A percentile compares a stretch with the other conserved stretches of the same genome.
phyloP scores from a whole-genome alignment of 30 jellyfish, hydroid and myxozoan genomes.

The Pelagia noctiluca region DNA sequence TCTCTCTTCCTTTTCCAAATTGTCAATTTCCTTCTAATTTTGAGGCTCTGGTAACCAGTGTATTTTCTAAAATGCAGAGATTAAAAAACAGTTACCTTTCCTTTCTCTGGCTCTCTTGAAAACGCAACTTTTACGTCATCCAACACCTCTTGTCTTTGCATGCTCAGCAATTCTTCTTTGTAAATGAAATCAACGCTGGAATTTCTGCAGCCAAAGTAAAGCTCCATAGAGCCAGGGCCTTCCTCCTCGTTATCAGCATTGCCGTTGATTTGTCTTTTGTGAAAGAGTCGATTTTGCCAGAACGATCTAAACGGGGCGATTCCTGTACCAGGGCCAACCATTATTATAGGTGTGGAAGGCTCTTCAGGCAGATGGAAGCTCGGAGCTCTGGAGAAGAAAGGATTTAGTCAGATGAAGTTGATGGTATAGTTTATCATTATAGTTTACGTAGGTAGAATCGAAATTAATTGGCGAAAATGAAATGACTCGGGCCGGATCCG shows the following conservation, averaged over 20 bases:
- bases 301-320: slow-evolving; percentile 92
- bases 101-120: slow-evolving; percentile 84
- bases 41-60: no score
- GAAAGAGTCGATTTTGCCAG: slow-evolving; percentile 83
- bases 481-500: no score
- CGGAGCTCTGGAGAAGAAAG: slow-evolving; percentile 60
- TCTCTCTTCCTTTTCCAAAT: no score
- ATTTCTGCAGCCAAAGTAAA: slow-evolving; percentile 91
- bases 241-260: slow-evolving; percentile 35
- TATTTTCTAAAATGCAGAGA: no score
- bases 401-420: no score
- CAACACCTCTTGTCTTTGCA: slow-evolving; percentile 53
- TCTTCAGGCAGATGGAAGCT: slow-evolving; percentile 87
- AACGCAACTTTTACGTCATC: slow-evolving; percentile 66
- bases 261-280: neutral
- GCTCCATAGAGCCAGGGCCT: slow-evolving; percentile 59
- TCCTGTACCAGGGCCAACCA: slow-evolving; percentile 98
- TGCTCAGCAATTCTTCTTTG: slow-evolving; percentile 60
- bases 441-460: no score
- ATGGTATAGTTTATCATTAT: no score
- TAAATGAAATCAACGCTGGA: slow-evolving; percentile 70
- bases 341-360: slow-evolving; percentile 68
- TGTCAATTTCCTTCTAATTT: no score
- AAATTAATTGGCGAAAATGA: no score
- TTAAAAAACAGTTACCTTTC: no score